Conservation (phyloP, 2,888 invertebrate genomes). For the Netelia inedita region DNA sequence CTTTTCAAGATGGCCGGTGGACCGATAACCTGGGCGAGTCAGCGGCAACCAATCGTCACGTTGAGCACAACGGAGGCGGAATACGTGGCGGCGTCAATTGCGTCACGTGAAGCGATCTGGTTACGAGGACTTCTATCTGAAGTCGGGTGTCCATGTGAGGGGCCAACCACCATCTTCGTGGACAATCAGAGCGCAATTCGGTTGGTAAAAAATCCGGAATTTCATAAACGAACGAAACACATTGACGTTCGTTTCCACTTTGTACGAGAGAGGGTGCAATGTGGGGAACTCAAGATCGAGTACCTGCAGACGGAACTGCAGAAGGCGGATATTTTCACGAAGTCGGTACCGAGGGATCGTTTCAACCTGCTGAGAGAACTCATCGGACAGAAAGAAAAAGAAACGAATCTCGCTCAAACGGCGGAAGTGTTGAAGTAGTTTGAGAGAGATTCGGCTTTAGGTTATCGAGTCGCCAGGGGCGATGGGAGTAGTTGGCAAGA, state of each 20-base stretch:
- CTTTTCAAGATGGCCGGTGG: slow-evolving; percentile 53
- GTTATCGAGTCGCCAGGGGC: no score
- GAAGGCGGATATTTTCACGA: no score
- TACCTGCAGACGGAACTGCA: no score
- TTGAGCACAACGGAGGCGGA: slow-evolving; percentile 65
- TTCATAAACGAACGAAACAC: not conserved
- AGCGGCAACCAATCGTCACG: slow-evolving; percentile 60
- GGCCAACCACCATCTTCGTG: not conserved
- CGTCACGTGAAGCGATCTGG: not conserved
- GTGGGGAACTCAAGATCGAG: no score
- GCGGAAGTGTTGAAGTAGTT: no score
- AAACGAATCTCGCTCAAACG: no score
- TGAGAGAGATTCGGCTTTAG: no score
- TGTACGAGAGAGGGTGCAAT: no score
- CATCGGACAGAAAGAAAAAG: no score
- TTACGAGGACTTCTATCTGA: not conserved
- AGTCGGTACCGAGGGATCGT: no score
- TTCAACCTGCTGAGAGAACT: no score
- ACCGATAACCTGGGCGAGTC: slow-evolving; percentile 62
- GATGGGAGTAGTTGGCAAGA: no score
- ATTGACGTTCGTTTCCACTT: not conserved
- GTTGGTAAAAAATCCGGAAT: slow-evolving; percentile 11
- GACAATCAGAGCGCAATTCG: slow-evolving; percentile 34
- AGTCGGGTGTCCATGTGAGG: not conserved
- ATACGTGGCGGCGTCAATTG: slow-evolving; percentile 62